Evolutionary conservation across 2,797 vertebrate genomes (phyloP), one percentile per base, ranked within the genome.

Genomic region (Hylomyscus alleni): DNA sequence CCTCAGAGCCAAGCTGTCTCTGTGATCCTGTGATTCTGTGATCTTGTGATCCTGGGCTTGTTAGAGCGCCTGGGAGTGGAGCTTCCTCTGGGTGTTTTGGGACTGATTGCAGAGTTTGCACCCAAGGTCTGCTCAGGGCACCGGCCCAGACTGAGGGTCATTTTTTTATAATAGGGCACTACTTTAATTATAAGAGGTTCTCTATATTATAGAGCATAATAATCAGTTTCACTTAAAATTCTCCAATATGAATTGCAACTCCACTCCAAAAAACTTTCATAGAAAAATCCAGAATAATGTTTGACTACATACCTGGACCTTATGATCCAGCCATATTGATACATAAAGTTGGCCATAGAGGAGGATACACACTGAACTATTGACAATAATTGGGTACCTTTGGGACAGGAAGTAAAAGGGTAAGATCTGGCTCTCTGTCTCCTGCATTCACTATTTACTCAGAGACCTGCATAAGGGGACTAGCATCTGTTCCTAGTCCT

Each of bases 201-300:
- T 50, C 31, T 34, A 19, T 24, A 50, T 62, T 78, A 15, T 12
- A n/a, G 3, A 54, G n/a, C 9, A 6, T 54, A 83, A 60, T 37
- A 83, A 60, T 37, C 52, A 81, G 37, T 29, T 65, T 56, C n/a
- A 78, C 20, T 93, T 44, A 65, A 60, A 91, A 56, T 69, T 26
- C 65, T 81, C 14, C n/a, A 91, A 29, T 80, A 12, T 62, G 83
- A 90, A 92, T 34, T 14, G 34, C 92, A 90, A 83, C 26, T 44
- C 20, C 40, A 75, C 58, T 47, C 56, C 8, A 31, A 52, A 83
- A 80, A n/a, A 15, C 29, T 8, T n/a, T 80, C 37, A 58, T 0
- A 88, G 40, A 90, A 77, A 93, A 34, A 81, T 76, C 12, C 31
- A 81, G 15, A 91, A 67, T 52, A 69, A 47, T 50, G 15, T 62